Conservation (phyloP, 2,797 vertebrate genomes). For the Acipenser oxyrinchus region DNA sequence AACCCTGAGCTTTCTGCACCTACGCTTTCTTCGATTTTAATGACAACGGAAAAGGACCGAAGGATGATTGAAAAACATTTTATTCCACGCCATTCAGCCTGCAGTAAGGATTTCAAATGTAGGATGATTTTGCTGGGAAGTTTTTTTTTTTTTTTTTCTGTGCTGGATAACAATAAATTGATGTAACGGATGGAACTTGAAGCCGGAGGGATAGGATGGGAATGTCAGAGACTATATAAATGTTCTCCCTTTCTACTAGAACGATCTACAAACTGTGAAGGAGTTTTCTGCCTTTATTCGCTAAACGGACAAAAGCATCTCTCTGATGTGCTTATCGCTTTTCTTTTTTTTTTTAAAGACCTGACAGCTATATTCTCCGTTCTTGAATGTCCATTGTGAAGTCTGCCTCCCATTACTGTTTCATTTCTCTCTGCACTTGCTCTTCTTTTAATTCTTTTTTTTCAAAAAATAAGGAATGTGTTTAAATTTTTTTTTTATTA, state of each 20-base stretch:
- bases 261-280: slow-evolving; percentile 56
- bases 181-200: too few relatives aligned
- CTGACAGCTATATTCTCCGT: slow-evolving; percentile 26
- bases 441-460: slow-evolving; percentile 45
- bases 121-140: too few relatives aligned
- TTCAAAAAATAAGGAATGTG: slow-evolving; percentile 45
- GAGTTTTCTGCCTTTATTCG: slow-evolving; percentile 47
- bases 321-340: slow-evolving; percentile 56
- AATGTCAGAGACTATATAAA: slow-evolving; percentile 11
- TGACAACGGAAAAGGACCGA: too few relatives aligned
- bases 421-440: slow-evolving; percentile 31
- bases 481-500: slow-evolving; percentile 64
- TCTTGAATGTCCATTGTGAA: slow-evolving; percentile 63
- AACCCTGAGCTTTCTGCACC: too few relatives aligned
- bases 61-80: too few relatives aligned
- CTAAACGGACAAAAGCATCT: slow-evolving; percentile 40
- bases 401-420: slow-evolving; percentile 55
- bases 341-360: slow-evolving; percentile 2
- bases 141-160: too few relatives aligned
- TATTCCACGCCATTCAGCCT: too few relatives aligned
- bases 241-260: slow-evolving; percentile 40
- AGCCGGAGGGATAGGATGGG: too few relatives aligned
- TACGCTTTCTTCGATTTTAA: too few relatives aligned
- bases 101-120: too few relatives aligned
- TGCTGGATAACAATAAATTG: too few relatives aligned